These are phyloP conservation scores for Drosophila nr. medialis DNA, from an alignment of 2,888 invertebrate species.

Conservation along the genomic window DNA sequence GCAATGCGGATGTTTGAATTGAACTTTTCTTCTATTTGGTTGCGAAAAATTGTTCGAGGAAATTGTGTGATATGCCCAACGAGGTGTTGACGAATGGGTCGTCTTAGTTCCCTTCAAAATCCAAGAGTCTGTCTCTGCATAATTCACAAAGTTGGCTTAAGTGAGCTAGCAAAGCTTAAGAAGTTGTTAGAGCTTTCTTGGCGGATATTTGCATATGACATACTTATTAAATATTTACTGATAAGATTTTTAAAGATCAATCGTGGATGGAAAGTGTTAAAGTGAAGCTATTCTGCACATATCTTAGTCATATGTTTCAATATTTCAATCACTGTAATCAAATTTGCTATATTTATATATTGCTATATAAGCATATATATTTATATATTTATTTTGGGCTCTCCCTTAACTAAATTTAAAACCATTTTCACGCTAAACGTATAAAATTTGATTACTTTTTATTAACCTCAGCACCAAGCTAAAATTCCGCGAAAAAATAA, in stretches of 20 bases:
- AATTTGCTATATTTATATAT: not conserved
- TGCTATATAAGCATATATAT: too few species aligned
- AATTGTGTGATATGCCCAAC: slow-evolving; percentile 42
- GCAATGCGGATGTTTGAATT: slow-evolving; percentile 70
- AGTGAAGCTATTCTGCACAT: not conserved
- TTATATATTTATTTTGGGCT: not conserved
- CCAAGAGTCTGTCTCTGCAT: slow-evolving; percentile 23
- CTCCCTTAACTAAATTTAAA: not conserved
- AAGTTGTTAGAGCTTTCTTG: not conserved
- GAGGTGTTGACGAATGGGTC: slow-evolving; percentile 61
- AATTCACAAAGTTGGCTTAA: slow-evolving; percentile 26
- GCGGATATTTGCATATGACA: not conserved
- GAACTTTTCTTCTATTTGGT: slow-evolving; percentile 54
- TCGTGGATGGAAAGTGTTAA: not conserved
- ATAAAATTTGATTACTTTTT: slow-evolving; percentile 49
- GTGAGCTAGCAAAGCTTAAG: slow-evolving; percentile 10
- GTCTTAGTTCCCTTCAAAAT: slow-evolving; percentile 25
- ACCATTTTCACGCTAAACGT: slow-evolving; percentile 9
- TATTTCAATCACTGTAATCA: slow-evolving; percentile 1
- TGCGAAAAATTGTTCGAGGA: slow-evolving; percentile 62
- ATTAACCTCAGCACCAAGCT: slow-evolving; percentile 15
- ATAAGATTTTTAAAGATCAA: not conserved
- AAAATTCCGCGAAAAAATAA: slow-evolving; percentile 37
- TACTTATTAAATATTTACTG: not conserved
- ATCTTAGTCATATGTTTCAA: not conserved